Base-by-base conservation (phyloP, 2,113 vertebrate species). In the Ceyx melanurus region DNA sequence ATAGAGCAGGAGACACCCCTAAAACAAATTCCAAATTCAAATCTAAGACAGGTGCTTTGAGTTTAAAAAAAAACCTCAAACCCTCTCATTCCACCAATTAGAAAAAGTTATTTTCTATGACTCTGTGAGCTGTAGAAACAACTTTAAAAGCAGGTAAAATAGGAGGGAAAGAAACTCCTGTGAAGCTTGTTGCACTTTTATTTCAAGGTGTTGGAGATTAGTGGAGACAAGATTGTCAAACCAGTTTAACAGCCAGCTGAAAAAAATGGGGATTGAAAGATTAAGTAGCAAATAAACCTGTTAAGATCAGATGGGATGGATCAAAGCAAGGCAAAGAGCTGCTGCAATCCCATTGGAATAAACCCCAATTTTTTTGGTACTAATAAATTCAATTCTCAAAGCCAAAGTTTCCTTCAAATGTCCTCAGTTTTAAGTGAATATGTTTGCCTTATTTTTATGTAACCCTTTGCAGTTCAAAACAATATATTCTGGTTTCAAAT, bases 1-100 rank as follows among this genome's bases (percentile, higher is more conserved):
- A 50, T 64, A 22, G 1, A 6, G 11, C 74, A 3, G 6, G 37
- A 45, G 0, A 3, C 2, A 15, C 6, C 9, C 4, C 2, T 1
- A 5, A 10, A 17, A 54, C 4, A 11, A 46, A 43, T 31, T 79
- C 1, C 42, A 62, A 72, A 12, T 25, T 18, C 14, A 31, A 83
- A 82, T 20, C 21, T 67, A 9, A 46, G 10, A 8, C 31, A 79
- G 53, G 58, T 72, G 62, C 8, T 60, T 18, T 21, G 23, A 54
- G 18, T n/a, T 78, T 40, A 3, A 3, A 21, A 26, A 4, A 28
- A 4, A 58, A 17, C 4, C 48, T n/a, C 23, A 58, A 17, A 4
- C 53, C 23, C 10, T 74, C n/a, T 35, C 25, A 8, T 15, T 5
- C 7, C 46, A 31, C 8, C n/a, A 40, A 3, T 28, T 19, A 11